Conservation (phyloP, 2,797 vertebrate genomes). For the Sebastes oblongus region DNA sequence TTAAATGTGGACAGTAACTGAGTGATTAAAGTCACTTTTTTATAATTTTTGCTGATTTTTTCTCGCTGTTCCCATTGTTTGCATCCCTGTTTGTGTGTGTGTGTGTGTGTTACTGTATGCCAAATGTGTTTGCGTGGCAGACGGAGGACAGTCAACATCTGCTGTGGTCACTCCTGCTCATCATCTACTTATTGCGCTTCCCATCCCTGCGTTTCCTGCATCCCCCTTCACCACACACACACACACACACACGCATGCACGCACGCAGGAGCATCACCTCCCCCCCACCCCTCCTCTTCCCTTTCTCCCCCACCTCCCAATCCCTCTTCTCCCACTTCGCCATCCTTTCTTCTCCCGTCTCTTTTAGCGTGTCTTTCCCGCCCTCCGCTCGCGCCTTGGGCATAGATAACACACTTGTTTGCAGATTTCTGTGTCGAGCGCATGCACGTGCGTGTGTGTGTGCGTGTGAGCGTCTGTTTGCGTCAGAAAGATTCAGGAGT, state of each 20-base stretch:
- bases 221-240: neutral
- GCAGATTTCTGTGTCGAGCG: constrained; percentile 4
- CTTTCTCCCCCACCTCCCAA: neutral
- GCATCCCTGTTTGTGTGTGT: neutral
- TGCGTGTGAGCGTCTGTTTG: constrained; percentile 18
- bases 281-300: too few species aligned
- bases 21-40: constrained; percentile 12
- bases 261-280: neutral
- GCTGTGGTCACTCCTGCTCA: constrained; percentile 54
- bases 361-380: constrained; percentile 1
- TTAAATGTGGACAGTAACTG: constrained; percentile 12
- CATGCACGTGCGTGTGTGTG: neutral
- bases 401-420: constrained; percentile 43
- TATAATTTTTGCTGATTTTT: neutral
- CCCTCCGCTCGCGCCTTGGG: neutral
- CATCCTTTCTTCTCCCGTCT: constrained; percentile 15
- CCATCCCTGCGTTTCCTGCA: neutral
- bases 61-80: neutral
- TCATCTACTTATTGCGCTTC: constrained; percentile 27
- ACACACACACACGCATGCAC: neutral
- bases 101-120: constrained; percentile 6
- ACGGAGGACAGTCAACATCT: constrained; percentile 62
- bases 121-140: neutral
- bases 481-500: constrained; percentile 40
- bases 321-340: constrained; percentile 1